Evolutionary conservation across 1,140 invertebrate species (phyloP).

Genomic region (Arion vulgaris): DNA sequence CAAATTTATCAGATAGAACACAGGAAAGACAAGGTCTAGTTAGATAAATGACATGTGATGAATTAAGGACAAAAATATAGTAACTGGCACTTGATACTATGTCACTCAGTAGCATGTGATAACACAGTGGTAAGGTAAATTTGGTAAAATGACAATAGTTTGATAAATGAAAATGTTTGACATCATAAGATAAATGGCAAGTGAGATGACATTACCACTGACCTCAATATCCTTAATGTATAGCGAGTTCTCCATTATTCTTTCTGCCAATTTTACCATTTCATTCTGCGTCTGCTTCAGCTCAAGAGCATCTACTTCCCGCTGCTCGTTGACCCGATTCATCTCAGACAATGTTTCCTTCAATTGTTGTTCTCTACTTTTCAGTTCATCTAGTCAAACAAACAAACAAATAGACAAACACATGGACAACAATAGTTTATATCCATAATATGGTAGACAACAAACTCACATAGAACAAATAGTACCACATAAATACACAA

Average conservation of each 20-base stretch:
- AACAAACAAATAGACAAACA: slow-evolving; percentile 12
- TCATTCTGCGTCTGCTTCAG: slow-evolving; percentile 45
- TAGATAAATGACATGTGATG: too few species aligned
- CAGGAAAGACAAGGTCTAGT: too few species aligned
- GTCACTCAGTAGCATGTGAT: too few species aligned
- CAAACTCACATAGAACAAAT: too few species aligned
- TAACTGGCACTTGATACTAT: too few species aligned
- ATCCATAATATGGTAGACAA: background rate
- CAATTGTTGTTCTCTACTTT: slow-evolving; percentile 47
- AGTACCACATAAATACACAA: too few species aligned
- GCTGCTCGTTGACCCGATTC: slow-evolving; percentile 44
- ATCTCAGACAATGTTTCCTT: slow-evolving; percentile 45
- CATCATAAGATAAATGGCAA: too few species aligned
- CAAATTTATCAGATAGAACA: too few species aligned
- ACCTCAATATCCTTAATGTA: slow-evolving; percentile 50
- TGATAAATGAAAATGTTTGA: too few species aligned
- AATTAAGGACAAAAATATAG: too few species aligned
- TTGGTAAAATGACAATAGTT: too few species aligned
- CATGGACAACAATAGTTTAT: background rate
- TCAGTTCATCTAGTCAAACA: slow-evolving; percentile 46
- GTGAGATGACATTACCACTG: background rate
- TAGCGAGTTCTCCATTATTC: slow-evolving; percentile 44
- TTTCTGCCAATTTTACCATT: slow-evolving; percentile 43
- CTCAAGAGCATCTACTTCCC: slow-evolving; percentile 39
- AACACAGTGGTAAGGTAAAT: too few species aligned